A percentile compares a stretch with the other conserved stretches of the same genome.
Conservation (phyloP, 2,113 vertebrate species). For the Equus quagga region DNA sequence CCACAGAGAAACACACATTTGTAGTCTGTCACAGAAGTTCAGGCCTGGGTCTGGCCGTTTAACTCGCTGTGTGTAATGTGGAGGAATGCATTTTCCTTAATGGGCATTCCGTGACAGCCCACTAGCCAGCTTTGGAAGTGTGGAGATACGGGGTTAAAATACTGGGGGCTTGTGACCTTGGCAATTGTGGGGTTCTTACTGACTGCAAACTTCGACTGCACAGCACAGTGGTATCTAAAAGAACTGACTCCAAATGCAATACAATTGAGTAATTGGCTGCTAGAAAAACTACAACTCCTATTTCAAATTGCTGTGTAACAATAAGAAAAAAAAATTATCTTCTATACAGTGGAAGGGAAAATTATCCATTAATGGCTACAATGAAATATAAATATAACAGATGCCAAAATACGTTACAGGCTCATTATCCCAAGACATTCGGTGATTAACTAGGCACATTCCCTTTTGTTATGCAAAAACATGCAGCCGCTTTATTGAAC, state of each 20-base stretch:
- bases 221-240: not conserved
- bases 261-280: not conserved
- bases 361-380: conserved; percentile 76
- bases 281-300: conserved; percentile 16
- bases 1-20: conserved; percentile 70
- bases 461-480: conserved; percentile 80
- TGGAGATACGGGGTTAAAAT: conserved; percentile 63
- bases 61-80: conserved; percentile 48
- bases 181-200: not conserved
- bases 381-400: conserved; percentile 80
- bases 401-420: conserved; percentile 75
- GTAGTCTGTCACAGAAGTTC: conserved; percentile 62
- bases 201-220: not conserved
- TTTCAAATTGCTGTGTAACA: conserved; percentile 37
- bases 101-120: not conserved
- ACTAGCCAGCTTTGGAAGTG: conserved; percentile 12
- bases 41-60: conserved; percentile 31
- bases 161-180: conserved; percentile 46
- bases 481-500: conserved; percentile 68
- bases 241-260: not conserved
- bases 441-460: conserved; percentile 70
- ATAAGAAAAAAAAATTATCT: not conserved
- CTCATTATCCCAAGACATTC: conserved; percentile 73
- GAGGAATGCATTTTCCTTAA: conserved; percentile 70
- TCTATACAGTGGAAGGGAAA: conserved; percentile 36